Evolutionary conservation across 2,113 vertebrate genomes (phyloP), one percentile per base, ranked within the genome.

Genomic region (Excalfactoria chinensis): DNA sequence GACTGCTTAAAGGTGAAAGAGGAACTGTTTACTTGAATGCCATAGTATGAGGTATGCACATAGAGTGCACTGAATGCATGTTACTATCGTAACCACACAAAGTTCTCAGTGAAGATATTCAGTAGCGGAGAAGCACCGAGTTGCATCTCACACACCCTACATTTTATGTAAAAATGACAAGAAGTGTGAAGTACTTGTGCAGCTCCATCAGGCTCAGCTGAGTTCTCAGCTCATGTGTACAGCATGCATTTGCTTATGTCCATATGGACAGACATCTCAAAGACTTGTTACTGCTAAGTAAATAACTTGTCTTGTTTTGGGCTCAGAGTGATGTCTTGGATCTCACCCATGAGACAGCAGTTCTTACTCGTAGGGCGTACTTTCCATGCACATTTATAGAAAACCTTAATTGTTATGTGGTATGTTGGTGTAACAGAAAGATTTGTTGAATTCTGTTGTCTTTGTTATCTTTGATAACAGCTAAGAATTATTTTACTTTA

Each of bases 161-260:
- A 0, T 9, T 58, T 23, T 55, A 13, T 20, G 13, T 2, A 14
- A 49, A 4, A 35, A 3, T 2, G 26, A 19, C 2, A 9, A n/a
- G 51, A 28, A 37, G 49, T 15, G 22, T 23, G 34, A 62, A 53
- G 40, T 16, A 14, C 81, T 53, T 1, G 11, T 59, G 71, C 81
- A 78, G 86, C 86, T 77, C 71, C 66, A 15, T 32, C 30, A 75
- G 81, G 43, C 68, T 67, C 28, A n/a, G 83, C 86, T 84, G 86
- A 56, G 25, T 15, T 79, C 63, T 37, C 44, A 20, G 66, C 79
- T 80, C 63, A 8, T 21, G 53, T 49, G 75, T 80, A 35, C 35
- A 43, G 19, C 26, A 35, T 46, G 6, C 43, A 26, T 68, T 41
- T 48, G 25, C 46, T 66, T 49, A 17, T 32, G 71, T 64, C 73